These are phyloP conservation scores for Calidris pygmaea DNA, from an alignment of 2,113 vertebrate species.

Conservation along the genomic window DNA sequence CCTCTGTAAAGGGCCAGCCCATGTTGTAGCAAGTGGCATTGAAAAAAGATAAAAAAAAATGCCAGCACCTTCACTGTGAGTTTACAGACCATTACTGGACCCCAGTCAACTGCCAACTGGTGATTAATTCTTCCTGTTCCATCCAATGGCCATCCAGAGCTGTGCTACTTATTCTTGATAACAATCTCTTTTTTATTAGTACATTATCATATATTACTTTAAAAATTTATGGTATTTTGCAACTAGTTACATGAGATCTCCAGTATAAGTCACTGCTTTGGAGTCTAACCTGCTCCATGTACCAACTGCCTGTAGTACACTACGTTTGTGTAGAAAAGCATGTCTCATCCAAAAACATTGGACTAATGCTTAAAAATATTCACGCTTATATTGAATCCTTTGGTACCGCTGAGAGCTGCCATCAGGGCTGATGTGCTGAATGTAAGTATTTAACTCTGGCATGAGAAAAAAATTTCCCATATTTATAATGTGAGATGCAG, in stretches of 20 bases:
- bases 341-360: neutral
- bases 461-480: neutral
- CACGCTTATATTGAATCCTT: neutral
- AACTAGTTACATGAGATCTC: neutral
- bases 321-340: neutral
- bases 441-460: neutral
- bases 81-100: neutral
- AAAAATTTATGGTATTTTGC: neutral
- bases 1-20: neutral
- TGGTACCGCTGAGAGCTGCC: neutral
- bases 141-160: neutral
- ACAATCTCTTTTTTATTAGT: neutral
- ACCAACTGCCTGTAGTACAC: neutral
- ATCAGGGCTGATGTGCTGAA: neutral
- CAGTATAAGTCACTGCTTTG: neutral
- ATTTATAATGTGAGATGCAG: neutral
- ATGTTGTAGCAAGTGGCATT: too few species aligned
- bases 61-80: neutral
- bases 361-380: neutral
- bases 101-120: neutral
- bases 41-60: neutral
- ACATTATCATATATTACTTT: neutral
- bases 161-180: neutral
- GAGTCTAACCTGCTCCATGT: neutral
- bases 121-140: neutral